Conservation (phyloP, 2,888 invertebrate species). For the Camptogramma bilineatum region DNA sequence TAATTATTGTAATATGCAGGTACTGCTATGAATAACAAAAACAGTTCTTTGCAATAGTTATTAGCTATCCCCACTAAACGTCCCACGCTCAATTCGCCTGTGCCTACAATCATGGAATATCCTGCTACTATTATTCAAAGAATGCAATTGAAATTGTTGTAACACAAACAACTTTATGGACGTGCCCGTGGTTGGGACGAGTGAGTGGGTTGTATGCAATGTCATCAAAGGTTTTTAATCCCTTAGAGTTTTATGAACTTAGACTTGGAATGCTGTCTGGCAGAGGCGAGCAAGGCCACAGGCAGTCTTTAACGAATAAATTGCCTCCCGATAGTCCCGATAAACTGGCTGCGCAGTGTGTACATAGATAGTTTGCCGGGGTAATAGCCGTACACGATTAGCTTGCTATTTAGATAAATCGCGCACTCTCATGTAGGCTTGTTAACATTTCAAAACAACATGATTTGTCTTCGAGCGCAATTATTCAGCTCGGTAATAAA, state of each 20-base stretch:
- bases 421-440: constrained; percentile 31
- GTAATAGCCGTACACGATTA: constrained; percentile 75
- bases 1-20: constrained; percentile 4
- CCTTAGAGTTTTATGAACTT: constrained; percentile 71
- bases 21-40: background rate
- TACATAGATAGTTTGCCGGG: constrained; percentile 55
- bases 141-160: constrained; percentile 15
- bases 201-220: constrained; percentile 35
- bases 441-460: constrained; percentile 36
- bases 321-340: constrained; percentile 67
- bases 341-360: constrained; percentile 61
- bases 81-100: constrained; percentile 20
- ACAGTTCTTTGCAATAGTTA: constrained; percentile 1
- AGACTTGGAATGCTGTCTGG: constrained; percentile 72
- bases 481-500: constrained; percentile 31
- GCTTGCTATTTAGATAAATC: constrained; percentile 70
- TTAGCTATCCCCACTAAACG: constrained; percentile 19
- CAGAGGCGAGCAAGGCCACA: constrained; percentile 62
- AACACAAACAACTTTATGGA: background rate
- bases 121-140: constrained; percentile 1
- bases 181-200: background rate
- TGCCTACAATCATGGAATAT: constrained; percentile 10
- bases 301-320: constrained; percentile 79
- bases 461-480: constrained; percentile 20
- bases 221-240: constrained; percentile 64